Evolutionary conservation across 2,113 vertebrate species (phyloP), one percentile per base, ranked within the genome.

Genomic region (Ardeotis arabs): DNA sequence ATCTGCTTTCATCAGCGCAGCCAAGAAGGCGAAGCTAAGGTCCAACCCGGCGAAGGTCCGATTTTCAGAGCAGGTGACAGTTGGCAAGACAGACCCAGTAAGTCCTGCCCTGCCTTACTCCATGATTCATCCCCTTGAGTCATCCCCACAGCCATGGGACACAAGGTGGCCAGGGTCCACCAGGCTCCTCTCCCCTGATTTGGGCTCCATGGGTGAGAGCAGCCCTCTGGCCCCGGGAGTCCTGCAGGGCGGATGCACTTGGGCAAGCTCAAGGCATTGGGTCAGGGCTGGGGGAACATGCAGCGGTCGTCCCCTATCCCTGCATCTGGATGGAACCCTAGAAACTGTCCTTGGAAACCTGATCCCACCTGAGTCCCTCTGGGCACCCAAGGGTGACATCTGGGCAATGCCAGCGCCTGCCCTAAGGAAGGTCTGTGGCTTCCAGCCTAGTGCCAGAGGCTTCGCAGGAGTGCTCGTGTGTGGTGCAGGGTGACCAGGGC

Each of bases 1-100:
- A 97, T 99, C 99, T 90, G 99, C 99, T 97, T 99, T 99, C 98
- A 99, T 99, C 98, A 99, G 99, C 44, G 99, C 99, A 98, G 99
- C 99, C 95, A 99, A 99, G 98, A 99, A 99, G 98, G 99, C 99
- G 64, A 99, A 99, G 93, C 98, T 99, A 73, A 98, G 98, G 97
- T 99, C 98, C 89, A 99, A 99, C 96, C 99, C 99, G 2, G 99
- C 96, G 37, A 99, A 99, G 98, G 99, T 99, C 96, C 99, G 99
- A 96, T 99, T 99, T 98, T 99, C 99, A 64, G 99, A 99, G 98
- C 99, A 99, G 98, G 99, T 99, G 98, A 99, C 99, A 70, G 98
- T 99, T 96, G 99, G 99, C 87, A 98, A 99, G 98, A 99, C 98
- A 70, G 98, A 99, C 97, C 98, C 99, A 98, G 99, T 99, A 98